Evolutionary conservation across 2,113 vertebrate genomes (phyloP).

Genomic region (Rhinichthys klamathensis): DNA sequence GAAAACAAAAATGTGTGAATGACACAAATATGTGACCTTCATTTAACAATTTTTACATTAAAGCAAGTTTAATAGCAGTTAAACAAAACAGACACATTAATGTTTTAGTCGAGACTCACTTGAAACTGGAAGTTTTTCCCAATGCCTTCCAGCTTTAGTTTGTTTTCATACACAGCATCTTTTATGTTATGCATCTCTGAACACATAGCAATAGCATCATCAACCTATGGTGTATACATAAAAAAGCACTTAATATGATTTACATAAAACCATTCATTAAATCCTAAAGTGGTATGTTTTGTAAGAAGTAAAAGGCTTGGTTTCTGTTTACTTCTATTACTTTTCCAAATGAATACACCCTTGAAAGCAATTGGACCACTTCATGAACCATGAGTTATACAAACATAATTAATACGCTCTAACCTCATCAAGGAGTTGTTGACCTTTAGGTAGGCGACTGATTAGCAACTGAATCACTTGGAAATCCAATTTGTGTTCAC

Average conservation of each 20-base stretch:
- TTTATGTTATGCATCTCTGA: constrained; percentile 85
- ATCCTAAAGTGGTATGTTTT: not conserved
- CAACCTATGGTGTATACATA: constrained; percentile 73
- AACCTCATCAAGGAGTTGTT: constrained; percentile 80
- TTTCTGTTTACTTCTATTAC: not conserved
- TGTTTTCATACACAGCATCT: constrained; percentile 78
- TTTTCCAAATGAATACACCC: not conserved
- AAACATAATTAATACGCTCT: constrained; percentile 36
- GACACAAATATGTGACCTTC: not conserved
- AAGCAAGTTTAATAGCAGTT: not conserved
- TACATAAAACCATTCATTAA: not conserved
- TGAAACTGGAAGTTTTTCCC: constrained; percentile 75
- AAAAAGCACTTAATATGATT: not conserved
- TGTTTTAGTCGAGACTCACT: constrained; percentile 65
- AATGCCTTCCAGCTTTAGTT: constrained; percentile 77
- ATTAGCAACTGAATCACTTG: constrained; percentile 74
- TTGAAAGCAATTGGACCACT: not conserved
- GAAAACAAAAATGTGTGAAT: constrained; percentile 39
- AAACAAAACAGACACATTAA: not conserved
- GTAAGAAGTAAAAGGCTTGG: not conserved
- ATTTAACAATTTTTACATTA: not conserved
- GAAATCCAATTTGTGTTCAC: constrained; percentile 68
- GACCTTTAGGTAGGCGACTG: constrained; percentile 74
- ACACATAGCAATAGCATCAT: constrained; percentile 77
- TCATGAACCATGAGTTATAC: not conserved